Evolutionary conservation across 2,888 invertebrate genomes (phyloP), one percentile per base, ranked within the genome.

Genomic region (Melieria omissa): DNA sequence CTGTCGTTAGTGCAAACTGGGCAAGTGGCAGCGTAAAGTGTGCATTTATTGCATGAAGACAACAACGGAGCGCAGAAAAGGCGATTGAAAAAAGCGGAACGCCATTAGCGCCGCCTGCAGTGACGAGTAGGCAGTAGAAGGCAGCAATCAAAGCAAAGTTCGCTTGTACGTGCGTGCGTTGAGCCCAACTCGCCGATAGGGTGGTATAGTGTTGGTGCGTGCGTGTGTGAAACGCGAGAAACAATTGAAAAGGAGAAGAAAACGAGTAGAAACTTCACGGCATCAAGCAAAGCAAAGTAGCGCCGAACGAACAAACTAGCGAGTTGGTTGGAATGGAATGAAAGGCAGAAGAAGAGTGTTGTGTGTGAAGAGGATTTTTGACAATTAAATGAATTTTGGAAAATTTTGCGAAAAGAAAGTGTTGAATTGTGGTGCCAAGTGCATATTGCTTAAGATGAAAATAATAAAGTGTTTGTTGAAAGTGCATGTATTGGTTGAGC

Each of bases 131-230:
- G 63, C 73, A 70, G 57, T 46, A 46, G 62, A 65, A 70, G 75
- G 74, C 75, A 72, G 74, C 75, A 75, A 72, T 47, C 71, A 29
- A 29, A 29, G 29, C 79, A 80, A 80, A 52, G 49, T 78, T 75
- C 81, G 75, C 77, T 75, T 80, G 78, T 80, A 78, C 77, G 78
- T 80, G 78, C 76, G 77, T 80, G 77, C 80, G 79, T 78, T 82
- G 81, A 81, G 80, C 79, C 81, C 80, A 45, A 55, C 45, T 65
- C 65, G 55, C 4, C 78, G 72, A 71, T 76, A 29, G 29, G 29
- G 29, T 78, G 72, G 75, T 75, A 79, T 78, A 78, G 77, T 78
- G 77, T 76, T 78, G 76, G 41, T 57, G 58, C 64, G 58, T 71
- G 60, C 66, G 73, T 75, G 73, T 76, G 71, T 76, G 70, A 54